Percentiles rank a stretch among this genome's conserved stretches.
Conservation (phyloP, 2,797 vertebrate genomes). For the Australoheros facetus region DNA sequence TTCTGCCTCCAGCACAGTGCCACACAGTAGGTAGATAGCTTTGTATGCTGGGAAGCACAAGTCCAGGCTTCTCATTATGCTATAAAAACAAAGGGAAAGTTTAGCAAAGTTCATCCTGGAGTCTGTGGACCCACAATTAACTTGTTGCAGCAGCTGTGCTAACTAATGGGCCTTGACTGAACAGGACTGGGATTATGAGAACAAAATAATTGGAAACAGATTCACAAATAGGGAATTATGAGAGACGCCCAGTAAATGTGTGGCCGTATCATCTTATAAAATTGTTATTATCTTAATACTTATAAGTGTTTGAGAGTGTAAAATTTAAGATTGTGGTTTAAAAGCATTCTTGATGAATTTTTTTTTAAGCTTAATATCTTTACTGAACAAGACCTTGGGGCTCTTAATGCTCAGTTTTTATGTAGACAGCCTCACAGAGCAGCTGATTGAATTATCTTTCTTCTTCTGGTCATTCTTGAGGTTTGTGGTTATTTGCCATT, state of each 20-base stretch:
- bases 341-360: not conserved
- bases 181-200: constrained; percentile 8
- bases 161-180: constrained; percentile 1
- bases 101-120: constrained; percentile 7
- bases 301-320: not conserved
- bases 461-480: constrained; percentile 7
- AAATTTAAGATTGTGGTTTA: not conserved
- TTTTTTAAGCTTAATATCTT: not conserved
- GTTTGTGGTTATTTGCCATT: not conserved
- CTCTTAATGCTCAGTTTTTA: not conserved
- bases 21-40: not conserved
- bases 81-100: constrained; percentile 8
- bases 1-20: not conserved
- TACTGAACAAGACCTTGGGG: not conserved
- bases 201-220: constrained; percentile 28
- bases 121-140: constrained; percentile 25
- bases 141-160: constrained; percentile 12
- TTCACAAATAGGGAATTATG: constrained; percentile 19
- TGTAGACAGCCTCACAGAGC: not conserved
- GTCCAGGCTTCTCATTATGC: constrained; percentile 28
- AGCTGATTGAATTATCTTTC: not conserved
- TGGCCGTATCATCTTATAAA: not conserved
- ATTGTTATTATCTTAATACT: not conserved
- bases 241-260: not conserved
- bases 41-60: not conserved